Evolutionary conservation across 2,797 vertebrate species (phyloP), one percentile per base, ranked within the genome.

Genomic region (Macrochelys suwanniensis): DNA sequence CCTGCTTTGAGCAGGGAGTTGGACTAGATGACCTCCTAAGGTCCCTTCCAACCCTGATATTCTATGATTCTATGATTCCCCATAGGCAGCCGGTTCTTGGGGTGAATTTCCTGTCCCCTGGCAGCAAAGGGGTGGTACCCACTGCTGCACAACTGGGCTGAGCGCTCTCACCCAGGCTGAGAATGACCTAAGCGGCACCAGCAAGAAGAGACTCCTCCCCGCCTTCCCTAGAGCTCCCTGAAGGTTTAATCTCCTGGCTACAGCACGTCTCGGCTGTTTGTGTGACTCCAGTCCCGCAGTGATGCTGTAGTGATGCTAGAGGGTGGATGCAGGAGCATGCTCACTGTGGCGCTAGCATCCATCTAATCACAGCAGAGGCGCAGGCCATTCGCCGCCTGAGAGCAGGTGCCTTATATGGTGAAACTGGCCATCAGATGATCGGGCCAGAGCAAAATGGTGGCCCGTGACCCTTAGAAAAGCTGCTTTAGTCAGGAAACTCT

Each of bases 351-450:
- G 2, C 10, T n/a, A 80, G 49, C 91, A 83, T 37, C 90, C 85
- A 3, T 28, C 77, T 68, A 45, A 25, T 59, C 84, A 2, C 23
- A 23, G 25, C 3, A 84, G 80, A 59, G 57, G 83, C 86, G 79
- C 2, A 0, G 90, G 85, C 80, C 45, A 74, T 26, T 7, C 10
- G 82, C 53, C 21, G 84, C 42, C 77, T 77, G 51, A 92, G 94
- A 97, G 98, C 98, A 98, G 98, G 98, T 98, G 98, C 97, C 97
- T 91, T 97, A 89, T 94, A 97, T 95, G 92, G 97, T 97, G 95
- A 95, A 86, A 57, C 71, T 17, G 95, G 96, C 95, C 97, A 97
- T 98, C 98, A 98, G 93, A 94, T 98, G 98, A 97, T 65, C 97
- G 94, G 97, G 49, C 0, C 90, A 54, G 89, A 23, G 97, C 97